Base-by-base conservation (phyloP, 2,888 invertebrate species). In the Mamestra brassicae region DNA sequence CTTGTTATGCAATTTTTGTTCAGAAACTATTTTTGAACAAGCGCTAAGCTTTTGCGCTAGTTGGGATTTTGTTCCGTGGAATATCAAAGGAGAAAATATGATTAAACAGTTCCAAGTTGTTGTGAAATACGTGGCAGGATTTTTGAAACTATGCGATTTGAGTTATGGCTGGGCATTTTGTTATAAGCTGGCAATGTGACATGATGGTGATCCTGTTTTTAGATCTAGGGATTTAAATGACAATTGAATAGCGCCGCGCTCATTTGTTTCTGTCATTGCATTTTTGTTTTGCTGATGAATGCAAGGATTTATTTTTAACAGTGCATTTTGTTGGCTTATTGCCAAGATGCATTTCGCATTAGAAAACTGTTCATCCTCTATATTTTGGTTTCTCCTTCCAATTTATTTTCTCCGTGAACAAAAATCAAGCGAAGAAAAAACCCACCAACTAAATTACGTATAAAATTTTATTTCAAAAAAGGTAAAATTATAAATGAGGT, bases 1-100 rank as follows among this genome's bases (percentile, higher is more conserved):
- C 76, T 87, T 82, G 86, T 85, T 87, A 83, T 81, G 74, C 86
- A 87, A 87, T 86, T 87, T 86, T 87, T 87, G 75, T 87, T 85
- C 74, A 66, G 71, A 81, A 86, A 86, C 86, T 87, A 86, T 87
- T 86, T 84, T 78, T 79, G 76, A 84, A 80, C 84, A 80, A 86
- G 76, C 78, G 74, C 73, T 84, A 84, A 83, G 84, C 86, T 82
- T 84, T 87, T 80, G 76, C 73, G 62, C 77, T 76, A 77, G 81
- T 80, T 84, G 76, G 45, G 67, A 82, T 77, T 85, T 83, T 81
- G 73, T 81, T 73, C 62, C 58, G 62, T 61, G 57, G 64, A 87
- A 87, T 87, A 87, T 84, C 77, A 84, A 83, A 87, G 76, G 36
- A 64, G 66, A 79, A 52, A 86, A 81, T 85, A 76, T 64, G 76